phyloP scores from a whole-genome alignment of 1,140 invertebrate species.

The Drosophila mayri region DNA sequence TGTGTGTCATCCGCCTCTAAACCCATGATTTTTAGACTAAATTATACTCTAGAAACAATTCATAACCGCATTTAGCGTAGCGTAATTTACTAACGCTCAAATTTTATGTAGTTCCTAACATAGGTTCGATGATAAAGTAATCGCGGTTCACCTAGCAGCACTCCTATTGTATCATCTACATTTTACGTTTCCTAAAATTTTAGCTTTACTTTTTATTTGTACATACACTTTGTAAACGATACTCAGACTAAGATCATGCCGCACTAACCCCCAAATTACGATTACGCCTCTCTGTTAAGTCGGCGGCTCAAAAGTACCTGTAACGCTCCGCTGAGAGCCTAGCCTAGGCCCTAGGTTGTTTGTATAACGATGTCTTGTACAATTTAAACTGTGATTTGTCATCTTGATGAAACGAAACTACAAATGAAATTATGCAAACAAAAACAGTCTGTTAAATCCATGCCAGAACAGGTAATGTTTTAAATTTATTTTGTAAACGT shows the following conservation, averaged over 20 bases:
- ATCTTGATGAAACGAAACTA: conserved; percentile 39
- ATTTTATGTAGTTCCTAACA: conserved; percentile 65
- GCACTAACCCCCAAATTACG: conserved; percentile 47
- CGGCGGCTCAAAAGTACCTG: conserved; percentile 38
- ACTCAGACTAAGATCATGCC: conserved; percentile 46
- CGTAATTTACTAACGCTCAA: conserved; percentile 42
- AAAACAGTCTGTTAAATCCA: conserved; percentile 52
- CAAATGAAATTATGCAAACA: conserved; percentile 40
- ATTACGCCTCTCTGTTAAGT: conserved; percentile 39
- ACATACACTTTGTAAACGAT: conserved; percentile 54
- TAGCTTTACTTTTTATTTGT: conserved; percentile 59
- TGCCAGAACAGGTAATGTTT: conserved; percentile 47
- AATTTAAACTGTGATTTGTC: conserved; percentile 48
- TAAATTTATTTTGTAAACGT: conserved; percentile 12
- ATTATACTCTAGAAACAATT: conserved; percentile 30
- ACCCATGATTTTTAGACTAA: conserved; percentile 44
- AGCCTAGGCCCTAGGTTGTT: conserved; percentile 12
- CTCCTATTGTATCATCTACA: conserved; percentile 55
- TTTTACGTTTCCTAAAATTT: conserved; percentile 31
- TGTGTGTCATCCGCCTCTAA: conserved; percentile 25
- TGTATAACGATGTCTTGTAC: conserved; percentile 34
- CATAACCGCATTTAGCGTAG: conserved; percentile 62
- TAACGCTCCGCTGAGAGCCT: conserved; percentile 36
- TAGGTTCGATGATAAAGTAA: conserved; percentile 26
- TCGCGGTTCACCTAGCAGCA: conserved; percentile 24